These are phyloP conservation scores for Brachyhypopomus gauderio DNA, from an alignment of 2,113 vertebrate species.

Conservation along the genomic window DNA sequence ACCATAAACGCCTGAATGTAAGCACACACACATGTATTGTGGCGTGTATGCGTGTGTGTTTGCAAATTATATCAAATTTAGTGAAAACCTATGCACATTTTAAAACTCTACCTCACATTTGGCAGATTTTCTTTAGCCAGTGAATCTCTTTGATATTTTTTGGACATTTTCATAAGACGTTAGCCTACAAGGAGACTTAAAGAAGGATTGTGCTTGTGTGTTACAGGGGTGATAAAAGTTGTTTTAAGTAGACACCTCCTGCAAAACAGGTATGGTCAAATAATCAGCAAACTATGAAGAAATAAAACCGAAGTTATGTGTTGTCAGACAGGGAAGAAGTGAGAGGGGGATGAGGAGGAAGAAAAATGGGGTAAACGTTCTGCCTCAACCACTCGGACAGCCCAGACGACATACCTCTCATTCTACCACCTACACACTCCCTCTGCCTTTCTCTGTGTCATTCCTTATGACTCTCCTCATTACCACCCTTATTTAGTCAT, in stretches of 20 bases:
- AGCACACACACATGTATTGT: too few relatives aligned
- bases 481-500: background rate
- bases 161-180: too few relatives aligned
- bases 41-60: constrained; percentile 12
- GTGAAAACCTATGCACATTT: too few relatives aligned
- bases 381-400: constrained; percentile 65
- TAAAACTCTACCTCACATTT: too few relatives aligned
- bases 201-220: too few relatives aligned
- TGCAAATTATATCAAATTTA: background rate
- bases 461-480: background rate
- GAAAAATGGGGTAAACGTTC: constrained; percentile 38
- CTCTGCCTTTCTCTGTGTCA: constrained; percentile 28
- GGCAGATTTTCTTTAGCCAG: too few relatives aligned
- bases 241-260: background rate
- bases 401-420: constrained; percentile 70
- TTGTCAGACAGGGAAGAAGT: background rate
- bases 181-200: too few relatives aligned
- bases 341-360: constrained; percentile 1
- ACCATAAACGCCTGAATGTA: background rate
- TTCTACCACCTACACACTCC: constrained; percentile 56
- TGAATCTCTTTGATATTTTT: too few relatives aligned
- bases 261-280: background rate
- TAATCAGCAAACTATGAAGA: background rate
- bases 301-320: background rate
- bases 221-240: too few relatives aligned